Evolutionary conservation across 2,888 invertebrate species (phyloP).

Genomic region (Cylindroiulus punctatus): DNA sequence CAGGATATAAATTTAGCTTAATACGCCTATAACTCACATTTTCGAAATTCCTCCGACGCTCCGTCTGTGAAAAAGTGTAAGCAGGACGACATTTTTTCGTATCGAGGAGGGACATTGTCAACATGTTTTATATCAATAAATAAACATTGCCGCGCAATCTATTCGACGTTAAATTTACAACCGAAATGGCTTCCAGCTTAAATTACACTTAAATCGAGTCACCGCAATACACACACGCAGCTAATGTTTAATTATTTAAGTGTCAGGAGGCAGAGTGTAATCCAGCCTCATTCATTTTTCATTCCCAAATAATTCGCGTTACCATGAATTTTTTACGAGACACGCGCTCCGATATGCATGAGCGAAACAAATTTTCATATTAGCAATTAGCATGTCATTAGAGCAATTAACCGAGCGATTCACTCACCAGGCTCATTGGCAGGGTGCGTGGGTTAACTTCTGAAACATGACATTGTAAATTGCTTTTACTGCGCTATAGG

Average conservation of each 20-base stretch:
- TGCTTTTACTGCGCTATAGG: no score
- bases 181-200: background rate
- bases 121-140: conserved; percentile 13
- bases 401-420: background rate
- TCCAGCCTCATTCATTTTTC: background rate
- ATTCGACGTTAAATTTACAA: background rate
- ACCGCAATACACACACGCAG: background rate
- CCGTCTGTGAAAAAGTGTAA: background rate
- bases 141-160: background rate
- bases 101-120: background rate
- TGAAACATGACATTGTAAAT: background rate
- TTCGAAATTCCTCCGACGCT: background rate
- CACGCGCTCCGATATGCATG: conserved; percentile 16
- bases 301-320: background rate
- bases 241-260: background rate
- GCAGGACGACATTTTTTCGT: background rate
- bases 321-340: background rate
- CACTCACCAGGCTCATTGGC: background rate
- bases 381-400: conserved; percentile 26
- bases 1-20: conserved; percentile 14
- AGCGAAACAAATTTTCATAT: background rate
- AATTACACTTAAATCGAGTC: background rate
- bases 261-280: background rate
- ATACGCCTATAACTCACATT: conserved; percentile 6
- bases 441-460: background rate